These are phyloP conservation scores for Lepidocyrtinus sp. DNA, from an alignment of 2,888 invertebrate species.

Conservation along the genomic window DNA sequence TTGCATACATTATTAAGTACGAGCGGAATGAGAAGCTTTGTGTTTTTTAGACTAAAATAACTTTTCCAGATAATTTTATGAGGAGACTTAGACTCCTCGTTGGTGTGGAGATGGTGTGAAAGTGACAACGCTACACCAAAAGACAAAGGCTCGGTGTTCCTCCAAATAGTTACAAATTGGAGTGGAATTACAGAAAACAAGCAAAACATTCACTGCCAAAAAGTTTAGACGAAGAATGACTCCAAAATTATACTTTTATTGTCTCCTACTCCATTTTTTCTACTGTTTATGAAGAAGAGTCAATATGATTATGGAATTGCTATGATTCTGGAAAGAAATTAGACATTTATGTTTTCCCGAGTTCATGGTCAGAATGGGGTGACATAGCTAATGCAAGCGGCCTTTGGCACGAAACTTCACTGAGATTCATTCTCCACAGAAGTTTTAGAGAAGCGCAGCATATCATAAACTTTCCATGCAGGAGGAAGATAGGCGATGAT, in stretches of 20 bases:
- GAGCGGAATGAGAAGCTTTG: conserved; percentile 16
- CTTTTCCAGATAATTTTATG: not conserved
- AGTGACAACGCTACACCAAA: not conserved
- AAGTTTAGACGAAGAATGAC: not conserved
- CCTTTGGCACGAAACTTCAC: not conserved
- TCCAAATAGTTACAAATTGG: too few species aligned
- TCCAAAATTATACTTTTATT: too few species aligned
- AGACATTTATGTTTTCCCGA: not conserved
- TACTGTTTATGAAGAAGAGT: not conserved
- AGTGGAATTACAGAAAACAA: not conserved
- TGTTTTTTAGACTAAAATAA: not conserved
- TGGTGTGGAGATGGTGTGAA: not conserved
- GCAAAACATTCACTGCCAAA: not conserved
- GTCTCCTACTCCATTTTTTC: too few species aligned
- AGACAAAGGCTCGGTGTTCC: too few species aligned
- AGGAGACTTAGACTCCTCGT: not conserved
- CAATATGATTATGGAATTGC: too few species aligned
- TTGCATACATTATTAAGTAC: conserved; percentile 42
- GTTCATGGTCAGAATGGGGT: not conserved
- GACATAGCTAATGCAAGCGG: not conserved
- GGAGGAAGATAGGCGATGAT: not conserved
- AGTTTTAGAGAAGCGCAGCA: not conserved
- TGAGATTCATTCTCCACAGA: not conserved
- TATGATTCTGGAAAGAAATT: too few species aligned
- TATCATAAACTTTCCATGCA: not conserved